These are phyloP conservation scores for Amia ocellicauda DNA, from an alignment of 2,113 vertebrate species.

Conservation along the genomic window DNA sequence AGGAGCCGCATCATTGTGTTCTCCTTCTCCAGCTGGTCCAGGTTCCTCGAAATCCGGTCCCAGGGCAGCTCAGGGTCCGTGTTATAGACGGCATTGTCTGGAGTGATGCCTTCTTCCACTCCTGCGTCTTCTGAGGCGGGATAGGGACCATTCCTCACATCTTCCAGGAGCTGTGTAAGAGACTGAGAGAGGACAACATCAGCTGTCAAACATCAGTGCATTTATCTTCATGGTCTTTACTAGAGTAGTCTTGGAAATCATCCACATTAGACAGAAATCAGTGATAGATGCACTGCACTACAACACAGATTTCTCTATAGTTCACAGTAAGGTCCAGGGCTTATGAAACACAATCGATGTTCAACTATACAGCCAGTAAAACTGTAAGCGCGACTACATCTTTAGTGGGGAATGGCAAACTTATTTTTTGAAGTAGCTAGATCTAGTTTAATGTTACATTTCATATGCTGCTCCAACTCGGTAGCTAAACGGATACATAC, in stretches of 20 bases:
- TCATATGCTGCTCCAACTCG: no score
- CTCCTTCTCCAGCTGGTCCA: conserved; percentile 36
- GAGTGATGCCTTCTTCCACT: conserved; percentile 25
- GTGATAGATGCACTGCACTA: no score
- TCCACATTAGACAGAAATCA: no score
- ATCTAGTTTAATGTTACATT: no score
- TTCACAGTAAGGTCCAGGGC: neutral
- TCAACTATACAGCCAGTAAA: no score
- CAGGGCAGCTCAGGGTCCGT: conserved; percentile 25
- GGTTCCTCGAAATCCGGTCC: conserved; percentile 37
- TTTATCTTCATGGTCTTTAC: no score
- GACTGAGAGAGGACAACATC: conserved; percentile 37
- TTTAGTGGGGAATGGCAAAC: no score
- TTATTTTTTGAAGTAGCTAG: no score
- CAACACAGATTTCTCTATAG: no score
- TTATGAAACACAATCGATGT: neutral
- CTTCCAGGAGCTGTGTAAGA: conserved; percentile 56
- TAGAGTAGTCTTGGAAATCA: no score
- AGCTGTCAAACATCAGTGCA: neutral
- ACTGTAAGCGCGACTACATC: no score
- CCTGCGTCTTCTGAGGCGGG: conserved; percentile 34
- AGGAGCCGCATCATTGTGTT: conserved; percentile 46
- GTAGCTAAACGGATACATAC: no score
- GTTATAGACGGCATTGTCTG: conserved; percentile 32
- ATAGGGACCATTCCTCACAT: conserved; percentile 40